Conservation (phyloP, 2,113 vertebrate genomes). For the Amia ocellicauda region DNA sequence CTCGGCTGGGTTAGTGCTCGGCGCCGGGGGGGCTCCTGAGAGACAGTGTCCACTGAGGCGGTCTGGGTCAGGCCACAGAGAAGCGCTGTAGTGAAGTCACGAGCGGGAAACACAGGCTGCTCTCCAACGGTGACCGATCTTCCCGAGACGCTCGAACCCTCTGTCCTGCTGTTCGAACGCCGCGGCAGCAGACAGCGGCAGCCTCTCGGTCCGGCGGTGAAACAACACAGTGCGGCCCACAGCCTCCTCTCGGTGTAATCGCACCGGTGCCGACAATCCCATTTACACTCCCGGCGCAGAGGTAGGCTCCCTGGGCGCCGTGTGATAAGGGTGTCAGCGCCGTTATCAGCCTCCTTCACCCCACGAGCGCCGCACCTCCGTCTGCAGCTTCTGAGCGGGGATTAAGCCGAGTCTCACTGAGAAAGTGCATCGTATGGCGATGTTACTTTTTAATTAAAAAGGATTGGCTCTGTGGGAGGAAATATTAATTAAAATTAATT, state of each 20-base stretch:
- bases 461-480: slow-evolving; percentile 40
- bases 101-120: too few relatives aligned
- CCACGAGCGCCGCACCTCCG: not conserved
- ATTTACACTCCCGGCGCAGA: not conserved
- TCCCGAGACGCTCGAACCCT: too few relatives aligned
- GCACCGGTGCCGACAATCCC: not conserved
- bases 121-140: too few relatives aligned
- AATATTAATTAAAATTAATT: slow-evolving; percentile 60
- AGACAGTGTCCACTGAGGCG: too few relatives aligned
- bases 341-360: not conserved
- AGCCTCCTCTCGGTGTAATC: not conserved
- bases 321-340: slow-evolving; percentile 2
- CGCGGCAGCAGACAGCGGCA: too few relatives aligned
- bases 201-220: not conserved
- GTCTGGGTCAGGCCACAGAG: too few relatives aligned
- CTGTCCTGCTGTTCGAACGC: too few relatives aligned
- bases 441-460: slow-evolving; percentile 37
- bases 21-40: too few relatives aligned
- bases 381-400: slow-evolving; percentile 1
- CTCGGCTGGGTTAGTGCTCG: too few relatives aligned
- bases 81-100: too few relatives aligned
- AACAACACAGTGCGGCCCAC: slow-evolving; percentile 1
- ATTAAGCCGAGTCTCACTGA: not conserved
- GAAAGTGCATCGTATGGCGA: slow-evolving; percentile 4
- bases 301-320: not conserved